Base-by-base conservation (phyloP, 2,888 invertebrate species). In the Entomobrya proxima region DNA sequence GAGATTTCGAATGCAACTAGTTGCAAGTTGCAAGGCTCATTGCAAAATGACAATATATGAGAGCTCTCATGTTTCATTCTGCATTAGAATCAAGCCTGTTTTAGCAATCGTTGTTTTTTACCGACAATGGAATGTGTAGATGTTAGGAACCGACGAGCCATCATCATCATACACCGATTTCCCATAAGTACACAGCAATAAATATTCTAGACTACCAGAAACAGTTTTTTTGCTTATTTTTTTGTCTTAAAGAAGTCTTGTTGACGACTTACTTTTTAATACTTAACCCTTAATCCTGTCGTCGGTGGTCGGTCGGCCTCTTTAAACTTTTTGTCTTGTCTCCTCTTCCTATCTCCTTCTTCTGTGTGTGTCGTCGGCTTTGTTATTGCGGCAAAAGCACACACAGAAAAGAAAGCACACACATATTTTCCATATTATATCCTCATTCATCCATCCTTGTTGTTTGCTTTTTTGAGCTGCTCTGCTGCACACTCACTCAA, bases 321-420 rank as follows among this genome's bases (percentile, higher is more conserved):
- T 75, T 82, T 61, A 21, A 81, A 81, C 74, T 75, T 58, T 52
- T 72, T 82, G 32, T 64, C 50, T 82, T 82, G 82, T 74, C 55
- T 82, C 55, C 37, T 80, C 69, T 74, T n/a, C 37, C 58, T 44
- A 30, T 47, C 13, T 58, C 37, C 6, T 40, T 58, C 37, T 27
- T 55, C 24, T 77, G 15, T 58, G n/a, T 58, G n/a, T 58, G 44
- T 77, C 74, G 82, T 82, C 82, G 82, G 82, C 82, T 82, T 82
- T 82, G 77, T 77, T 77, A 58, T 77, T 77, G 74, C 74, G 61
- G 82, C 74, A 74, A 75, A 80, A 55, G 58, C 35, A 72, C 69
- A 79, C n/a, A n/a, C 78, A 79, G 35, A 50, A 58, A 58, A 27
- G 37, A 77, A 75, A 75, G 47, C 75, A 18, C 77, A 61, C 40